Evolutionary conservation across 2,797 vertebrate genomes (phyloP).

Genomic region (Sus cebifrons): DNA sequence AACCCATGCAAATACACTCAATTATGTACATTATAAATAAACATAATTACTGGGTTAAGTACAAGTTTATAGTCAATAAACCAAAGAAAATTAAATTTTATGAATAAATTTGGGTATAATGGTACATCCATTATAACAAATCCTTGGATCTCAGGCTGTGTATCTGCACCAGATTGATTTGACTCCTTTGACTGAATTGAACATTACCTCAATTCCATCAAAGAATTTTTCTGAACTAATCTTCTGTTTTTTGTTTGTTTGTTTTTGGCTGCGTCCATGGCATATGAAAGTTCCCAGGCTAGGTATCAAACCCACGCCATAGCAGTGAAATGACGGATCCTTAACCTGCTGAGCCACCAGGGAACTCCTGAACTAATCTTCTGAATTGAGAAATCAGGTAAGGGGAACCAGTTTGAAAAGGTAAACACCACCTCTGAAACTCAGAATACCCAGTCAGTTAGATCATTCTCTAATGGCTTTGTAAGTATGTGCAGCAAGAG

Average conservation of each 20-base stretch:
- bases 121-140: neutral
- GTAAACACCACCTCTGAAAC: neutral
- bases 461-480: neutral
- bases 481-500: neutral
- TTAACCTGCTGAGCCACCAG: no score
- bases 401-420: neutral
- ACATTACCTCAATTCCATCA: neutral
- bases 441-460: neutral
- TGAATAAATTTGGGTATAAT: neutral
- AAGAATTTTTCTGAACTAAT: constrained; percentile 16
- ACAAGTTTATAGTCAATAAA: constrained; percentile 17
- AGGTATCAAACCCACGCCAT: no score
- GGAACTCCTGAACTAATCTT: neutral
- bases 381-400: neutral
- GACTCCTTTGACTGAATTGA: neutral
- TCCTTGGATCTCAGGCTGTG: neutral
- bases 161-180: neutral
- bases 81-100: neutral
- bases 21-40: constrained; percentile 13
- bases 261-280: no score
- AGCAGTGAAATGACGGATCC: no score
- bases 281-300: no score
- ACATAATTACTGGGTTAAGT: neutral
- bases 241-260: neutral
- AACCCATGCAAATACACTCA: neutral